Conservation (phyloP, 2,888 invertebrate species). For the Uropetala carovei region DNA sequence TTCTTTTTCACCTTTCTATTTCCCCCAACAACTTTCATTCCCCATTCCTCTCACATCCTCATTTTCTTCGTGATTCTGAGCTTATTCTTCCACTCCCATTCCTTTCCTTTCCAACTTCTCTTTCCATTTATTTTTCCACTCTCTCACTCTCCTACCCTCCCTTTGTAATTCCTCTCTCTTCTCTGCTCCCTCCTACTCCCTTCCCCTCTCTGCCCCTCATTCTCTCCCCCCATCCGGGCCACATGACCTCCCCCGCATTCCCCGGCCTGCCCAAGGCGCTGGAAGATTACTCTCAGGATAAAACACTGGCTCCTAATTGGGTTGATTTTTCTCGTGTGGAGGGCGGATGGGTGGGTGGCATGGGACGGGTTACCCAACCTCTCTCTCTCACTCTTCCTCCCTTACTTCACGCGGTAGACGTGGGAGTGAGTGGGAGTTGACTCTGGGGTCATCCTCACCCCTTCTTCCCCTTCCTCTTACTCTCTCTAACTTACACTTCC, state of each 20-base stretch:
- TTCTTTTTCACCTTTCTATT: not conserved
- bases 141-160: not conserved
- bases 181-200: not conserved
- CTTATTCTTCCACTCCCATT: not conserved
- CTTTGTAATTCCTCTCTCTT: not conserved
- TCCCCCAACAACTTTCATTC: not conserved
- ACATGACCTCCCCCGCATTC: constrained; percentile 2
- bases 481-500: not conserved
- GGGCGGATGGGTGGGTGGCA: not conserved
- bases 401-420: not conserved
- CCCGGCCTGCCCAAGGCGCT: constrained; percentile 18
- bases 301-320: constrained; percentile 50
- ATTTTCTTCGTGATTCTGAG: not conserved
- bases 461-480: not conserved
- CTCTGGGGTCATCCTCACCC: not conserved
- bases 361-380: not conserved
- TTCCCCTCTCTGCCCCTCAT: too few species aligned
- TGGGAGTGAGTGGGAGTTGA: constrained; percentile 20
- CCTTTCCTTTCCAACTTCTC: not conserved
- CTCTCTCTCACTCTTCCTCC: not conserved
- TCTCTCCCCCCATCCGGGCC: not conserved
- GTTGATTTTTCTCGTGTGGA: constrained; percentile 36
- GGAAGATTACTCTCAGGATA: constrained; percentile 48
- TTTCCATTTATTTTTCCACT: not conserved
- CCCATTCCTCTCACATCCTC: not conserved